Conservation (phyloP, 1,140 invertebrate species). For the Trialeurodes vaporariorum region DNA sequence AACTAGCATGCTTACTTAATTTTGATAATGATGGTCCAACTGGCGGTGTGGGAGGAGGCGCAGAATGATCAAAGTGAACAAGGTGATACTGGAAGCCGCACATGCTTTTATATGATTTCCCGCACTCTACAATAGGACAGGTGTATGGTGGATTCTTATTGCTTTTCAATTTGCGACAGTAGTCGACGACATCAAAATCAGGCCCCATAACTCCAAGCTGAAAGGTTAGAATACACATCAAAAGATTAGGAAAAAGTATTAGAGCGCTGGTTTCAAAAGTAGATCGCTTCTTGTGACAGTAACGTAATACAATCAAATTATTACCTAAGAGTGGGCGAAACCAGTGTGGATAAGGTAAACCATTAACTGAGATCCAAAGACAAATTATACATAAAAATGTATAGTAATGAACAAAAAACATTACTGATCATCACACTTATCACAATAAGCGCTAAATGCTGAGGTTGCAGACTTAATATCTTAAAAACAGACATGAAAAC, state of each 20-base stretch:
- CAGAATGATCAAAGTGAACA: constrained; percentile 68
- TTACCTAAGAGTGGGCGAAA: no score
- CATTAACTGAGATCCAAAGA: no score
- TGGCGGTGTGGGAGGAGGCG: constrained; percentile 31
- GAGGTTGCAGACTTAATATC: no score
- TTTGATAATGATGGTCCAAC: neutral
- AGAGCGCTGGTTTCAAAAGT: neutral
- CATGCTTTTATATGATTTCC: constrained; percentile 72
- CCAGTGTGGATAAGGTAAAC: no score
- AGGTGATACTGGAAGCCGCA: constrained; percentile 76
- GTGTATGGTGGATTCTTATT: constrained; percentile 70
- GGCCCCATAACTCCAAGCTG: constrained; percentile 43
- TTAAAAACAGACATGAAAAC: no score
- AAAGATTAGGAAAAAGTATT: neutral
- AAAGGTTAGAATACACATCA: neutral
- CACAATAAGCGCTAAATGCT: no score
- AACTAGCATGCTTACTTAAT: neutral
- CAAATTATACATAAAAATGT: neutral
- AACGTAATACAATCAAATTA: no score
- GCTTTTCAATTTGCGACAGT: constrained; percentile 64
- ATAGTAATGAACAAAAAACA: neutral
- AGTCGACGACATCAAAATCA: constrained; percentile 73
- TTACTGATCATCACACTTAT: no score
- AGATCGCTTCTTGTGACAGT: neutral
- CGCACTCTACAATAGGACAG: constrained; percentile 71